These are phyloP conservation scores for Indri indri DNA, from an alignment of 2,113 vertebrate species.

Conservation along the genomic window DNA sequence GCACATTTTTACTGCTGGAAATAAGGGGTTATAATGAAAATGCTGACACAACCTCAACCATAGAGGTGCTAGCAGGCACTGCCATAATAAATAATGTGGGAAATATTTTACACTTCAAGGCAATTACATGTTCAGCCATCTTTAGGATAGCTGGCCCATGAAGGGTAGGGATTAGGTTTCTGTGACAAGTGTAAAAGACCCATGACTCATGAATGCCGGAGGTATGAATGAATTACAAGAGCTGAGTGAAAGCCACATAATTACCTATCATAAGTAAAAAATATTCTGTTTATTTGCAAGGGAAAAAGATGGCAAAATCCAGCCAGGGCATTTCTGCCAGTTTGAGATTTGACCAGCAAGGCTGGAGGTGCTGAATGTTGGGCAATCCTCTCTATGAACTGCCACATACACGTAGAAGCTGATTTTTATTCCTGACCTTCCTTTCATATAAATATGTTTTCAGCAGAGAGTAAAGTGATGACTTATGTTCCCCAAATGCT, in stretches of 20 bases:
- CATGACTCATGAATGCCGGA: constrained; percentile 86
- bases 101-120: constrained; percentile 88
- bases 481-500: background rate
- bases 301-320: constrained; percentile 51
- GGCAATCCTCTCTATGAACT: constrained; percentile 34
- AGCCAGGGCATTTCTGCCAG: constrained; percentile 32
- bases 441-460: constrained; percentile 15
- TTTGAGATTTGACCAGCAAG: constrained; percentile 16
- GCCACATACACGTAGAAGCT: background rate
- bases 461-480: constrained; percentile 40
- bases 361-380: constrained; percentile 28
- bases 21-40: constrained; percentile 84
- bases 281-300: constrained; percentile 80
- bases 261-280: constrained; percentile 79
- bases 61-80: constrained; percentile 81
- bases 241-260: constrained; percentile 82
- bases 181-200: constrained; percentile 86
- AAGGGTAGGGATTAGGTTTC: constrained; percentile 86
- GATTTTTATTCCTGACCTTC: constrained; percentile 51
- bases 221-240: constrained; percentile 84
- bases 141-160: constrained; percentile 85
- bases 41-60: constrained; percentile 86
- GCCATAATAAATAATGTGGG: constrained; percentile 86
- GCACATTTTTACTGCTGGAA: constrained; percentile 84
- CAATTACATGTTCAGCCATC: constrained; percentile 88